These are phyloP conservation scores for Pseudobourletiella spinata DNA, from an alignment of 1,140 invertebrate species.

Conservation along the genomic window DNA sequence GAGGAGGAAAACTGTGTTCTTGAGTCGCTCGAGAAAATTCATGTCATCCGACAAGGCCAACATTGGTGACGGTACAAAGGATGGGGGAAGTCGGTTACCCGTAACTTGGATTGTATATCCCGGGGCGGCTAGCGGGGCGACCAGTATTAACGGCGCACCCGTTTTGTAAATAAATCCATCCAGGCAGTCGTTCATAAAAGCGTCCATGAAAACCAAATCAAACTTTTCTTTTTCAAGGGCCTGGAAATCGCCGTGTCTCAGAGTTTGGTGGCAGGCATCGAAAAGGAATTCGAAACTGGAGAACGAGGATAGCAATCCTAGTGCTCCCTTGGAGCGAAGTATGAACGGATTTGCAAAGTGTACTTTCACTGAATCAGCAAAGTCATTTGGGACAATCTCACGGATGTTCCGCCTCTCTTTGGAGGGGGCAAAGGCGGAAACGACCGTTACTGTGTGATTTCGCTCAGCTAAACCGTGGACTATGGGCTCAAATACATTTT, in stretches of 20 bases:
- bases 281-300: not conserved
- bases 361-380: too few species aligned
- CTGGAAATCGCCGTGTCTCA: not conserved
- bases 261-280: not conserved
- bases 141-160: constrained; percentile 13
- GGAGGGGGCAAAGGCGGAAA: too few species aligned
- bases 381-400: too few species aligned
- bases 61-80: constrained; percentile 35
- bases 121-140: not conserved
- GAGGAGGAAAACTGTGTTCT: constrained; percentile 40
- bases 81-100: constrained; percentile 1
- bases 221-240: not conserved
- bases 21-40: constrained; percentile 50
- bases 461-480: too few species aligned
- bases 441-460: too few species aligned
- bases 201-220: constrained; percentile 18
- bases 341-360: too few species aligned
- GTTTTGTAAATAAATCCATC: constrained; percentile 11
- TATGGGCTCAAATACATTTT: too few species aligned
- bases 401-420: too few species aligned
- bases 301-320: too few species aligned
- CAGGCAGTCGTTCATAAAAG: constrained; percentile 13
- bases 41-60: constrained; percentile 44
- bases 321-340: too few species aligned
- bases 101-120: not conserved